phyloP scores from a whole-genome alignment of 2,888 invertebrate genomes.

The Oxystoma pomonae region DNA sequence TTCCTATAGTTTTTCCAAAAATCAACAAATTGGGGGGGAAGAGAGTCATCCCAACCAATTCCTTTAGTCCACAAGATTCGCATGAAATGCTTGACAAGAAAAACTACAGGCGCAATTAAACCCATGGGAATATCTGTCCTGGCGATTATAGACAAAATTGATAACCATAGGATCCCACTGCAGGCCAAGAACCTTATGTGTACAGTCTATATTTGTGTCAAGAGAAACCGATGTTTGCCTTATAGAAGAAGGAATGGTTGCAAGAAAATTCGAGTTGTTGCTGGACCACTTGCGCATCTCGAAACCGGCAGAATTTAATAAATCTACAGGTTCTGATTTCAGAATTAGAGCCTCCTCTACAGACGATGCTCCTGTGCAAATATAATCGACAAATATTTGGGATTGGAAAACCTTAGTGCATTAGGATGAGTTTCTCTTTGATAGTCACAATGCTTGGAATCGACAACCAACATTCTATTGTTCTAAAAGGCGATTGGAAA shows the following conservation, averaged over 20 bases:
- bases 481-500: too few relatives aligned
- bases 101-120: not conserved
- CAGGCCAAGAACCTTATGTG: not conserved
- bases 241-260: too few relatives aligned
- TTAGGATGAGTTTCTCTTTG: not conserved
- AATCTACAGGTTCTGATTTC: not conserved
- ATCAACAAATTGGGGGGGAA: not conserved
- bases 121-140: not conserved
- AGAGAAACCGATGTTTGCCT: not conserved
- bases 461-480: too few relatives aligned
- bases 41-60: not conserved
- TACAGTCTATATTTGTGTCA: not conserved
- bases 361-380: not conserved
- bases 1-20: not conserved
- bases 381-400: not conserved
- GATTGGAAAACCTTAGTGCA: not conserved
- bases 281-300: not conserved
- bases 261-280: not conserved
- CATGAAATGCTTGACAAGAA: not conserved
- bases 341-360: not conserved
- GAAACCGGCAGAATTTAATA: not conserved
- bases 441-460: too few relatives aligned
- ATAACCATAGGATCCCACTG: not conserved
- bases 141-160: not conserved
- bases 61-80: not conserved